A percentile compares a stretch with the other conserved stretches of the same genome.
These are phyloP conservation scores for Pteria penguin DNA, from an alignment of 2,888 invertebrate species.

Conservation along the genomic window DNA sequence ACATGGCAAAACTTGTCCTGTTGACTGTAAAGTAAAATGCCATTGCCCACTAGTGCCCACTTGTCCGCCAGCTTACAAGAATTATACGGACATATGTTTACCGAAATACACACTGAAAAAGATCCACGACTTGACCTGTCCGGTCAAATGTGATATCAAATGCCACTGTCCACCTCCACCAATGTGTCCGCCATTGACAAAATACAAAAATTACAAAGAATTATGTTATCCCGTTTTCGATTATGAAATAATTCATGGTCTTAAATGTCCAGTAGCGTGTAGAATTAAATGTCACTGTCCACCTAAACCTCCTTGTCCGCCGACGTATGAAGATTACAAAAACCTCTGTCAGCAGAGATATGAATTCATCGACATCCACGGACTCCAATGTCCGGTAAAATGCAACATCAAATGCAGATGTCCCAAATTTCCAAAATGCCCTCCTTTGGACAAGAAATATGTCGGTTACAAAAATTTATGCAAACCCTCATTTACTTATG, in stretches of 20 bases:
- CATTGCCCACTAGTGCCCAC: background rate
- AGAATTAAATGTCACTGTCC: background rate
- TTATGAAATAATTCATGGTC: background rate
- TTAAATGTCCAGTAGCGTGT: background rate
- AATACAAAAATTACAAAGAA: background rate
- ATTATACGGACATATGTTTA: background rate
- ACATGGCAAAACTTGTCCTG: background rate
- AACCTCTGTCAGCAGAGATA: background rate
- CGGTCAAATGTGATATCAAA: background rate
- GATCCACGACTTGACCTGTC: background rate
- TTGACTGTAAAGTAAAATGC: background rate
- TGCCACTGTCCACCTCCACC: conserved; percentile 2
- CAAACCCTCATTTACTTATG: conserved; percentile 1
- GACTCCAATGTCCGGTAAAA: conserved; percentile 11
- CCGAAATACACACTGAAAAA: background rate
- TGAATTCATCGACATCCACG: background rate
- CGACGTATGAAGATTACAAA: background rate
- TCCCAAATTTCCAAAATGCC: conserved; percentile 13
- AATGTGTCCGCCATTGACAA: background rate
- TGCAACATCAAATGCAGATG: conserved; percentile 4
- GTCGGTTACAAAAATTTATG: conserved; percentile 1
- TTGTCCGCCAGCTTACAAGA: background rate
- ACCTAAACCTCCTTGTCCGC: background rate
- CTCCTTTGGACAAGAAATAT: background rate
- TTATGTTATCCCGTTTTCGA: background rate